Percentiles rank a stretch among this genome's conserved stretches.
phyloP scores from a whole-genome alignment of 2,113 vertebrate genomes.

The Corythaeola cristata region DNA sequence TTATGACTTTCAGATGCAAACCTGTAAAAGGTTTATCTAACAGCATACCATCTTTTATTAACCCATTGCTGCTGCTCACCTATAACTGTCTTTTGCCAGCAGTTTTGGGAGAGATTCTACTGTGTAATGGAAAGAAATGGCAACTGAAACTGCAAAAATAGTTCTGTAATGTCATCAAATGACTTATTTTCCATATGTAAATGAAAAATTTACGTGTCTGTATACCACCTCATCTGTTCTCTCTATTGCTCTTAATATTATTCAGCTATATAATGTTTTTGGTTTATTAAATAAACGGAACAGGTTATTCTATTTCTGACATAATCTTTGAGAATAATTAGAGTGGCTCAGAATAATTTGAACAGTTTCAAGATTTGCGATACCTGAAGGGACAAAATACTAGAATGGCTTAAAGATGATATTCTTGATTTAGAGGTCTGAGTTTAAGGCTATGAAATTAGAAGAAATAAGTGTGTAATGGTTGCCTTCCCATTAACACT shows the following conservation, averaged over 20 bases:
- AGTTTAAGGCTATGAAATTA: background rate
- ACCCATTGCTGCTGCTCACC: slow-evolving; percentile 65
- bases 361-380: background rate
- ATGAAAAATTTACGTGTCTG: background rate
- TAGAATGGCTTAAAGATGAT: background rate
- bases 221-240: background rate
- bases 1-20: slow-evolving; percentile 81
- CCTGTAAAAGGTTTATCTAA: slow-evolving; percentile 74
- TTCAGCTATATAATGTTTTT: background rate
- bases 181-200: background rate
- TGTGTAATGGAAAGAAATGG: background rate
- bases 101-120: slow-evolving; percentile 9
- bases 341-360: background rate
- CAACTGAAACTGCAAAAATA: background rate
- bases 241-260: background rate
- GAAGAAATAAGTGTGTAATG: background rate
- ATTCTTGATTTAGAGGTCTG: background rate
- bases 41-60: slow-evolving; percentile 60
- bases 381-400: background rate
- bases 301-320: slow-evolving; percentile 8
- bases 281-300: background rate
- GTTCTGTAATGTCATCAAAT: background rate
- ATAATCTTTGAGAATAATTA: background rate
- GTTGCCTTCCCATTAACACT: background rate
- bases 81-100: background rate